phyloP scores from a whole-genome alignment of 1,140 invertebrate genomes.

The Pseudoatta argentina region DNA sequence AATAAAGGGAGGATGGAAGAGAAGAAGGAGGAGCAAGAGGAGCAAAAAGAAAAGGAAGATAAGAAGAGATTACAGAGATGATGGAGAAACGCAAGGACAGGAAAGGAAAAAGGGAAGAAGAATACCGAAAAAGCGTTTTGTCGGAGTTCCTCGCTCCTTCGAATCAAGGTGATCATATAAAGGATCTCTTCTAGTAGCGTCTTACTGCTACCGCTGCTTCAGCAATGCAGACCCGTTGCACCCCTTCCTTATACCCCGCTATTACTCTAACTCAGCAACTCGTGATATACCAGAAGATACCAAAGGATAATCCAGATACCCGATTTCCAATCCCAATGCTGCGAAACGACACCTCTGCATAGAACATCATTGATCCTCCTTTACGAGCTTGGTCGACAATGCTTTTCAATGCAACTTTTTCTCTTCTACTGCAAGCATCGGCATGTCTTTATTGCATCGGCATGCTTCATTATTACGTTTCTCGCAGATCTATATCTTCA shows the following conservation, averaged over 20 bases:
- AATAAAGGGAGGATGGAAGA: conserved; percentile 79
- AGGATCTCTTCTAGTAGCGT: conserved; percentile 67
- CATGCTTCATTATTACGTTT: conserved; percentile 10
- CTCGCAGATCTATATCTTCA: neutral
- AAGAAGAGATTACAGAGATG: neutral
- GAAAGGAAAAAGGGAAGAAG: conserved; percentile 42
- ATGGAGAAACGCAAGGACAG: neutral
- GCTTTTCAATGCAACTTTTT: conserved; percentile 49
- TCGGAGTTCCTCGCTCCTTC: conserved; percentile 64
- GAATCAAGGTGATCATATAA: conserved; percentile 70
- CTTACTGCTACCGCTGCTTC: conserved; percentile 66
- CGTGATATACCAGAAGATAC: conserved; percentile 64
- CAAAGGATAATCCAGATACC: conserved; percentile 71
- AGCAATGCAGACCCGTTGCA: conserved; percentile 41
- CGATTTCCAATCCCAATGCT: conserved; percentile 68
- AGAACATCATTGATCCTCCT: conserved; percentile 41
- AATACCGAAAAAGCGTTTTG: conserved; percentile 4
- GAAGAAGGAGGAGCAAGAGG: neutral
- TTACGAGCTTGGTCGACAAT: conserved; percentile 29
- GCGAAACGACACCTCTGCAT: conserved; percentile 60
- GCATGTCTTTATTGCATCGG: neutral
- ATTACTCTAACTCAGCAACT: conserved; percentile 49
- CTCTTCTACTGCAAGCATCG: neutral
- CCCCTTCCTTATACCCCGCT: neutral
- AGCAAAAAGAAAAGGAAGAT: conserved; percentile 23